Evolutionary conservation across 2,888 invertebrate species (phyloP).

Genomic region (Pseudoips prasinana): DNA sequence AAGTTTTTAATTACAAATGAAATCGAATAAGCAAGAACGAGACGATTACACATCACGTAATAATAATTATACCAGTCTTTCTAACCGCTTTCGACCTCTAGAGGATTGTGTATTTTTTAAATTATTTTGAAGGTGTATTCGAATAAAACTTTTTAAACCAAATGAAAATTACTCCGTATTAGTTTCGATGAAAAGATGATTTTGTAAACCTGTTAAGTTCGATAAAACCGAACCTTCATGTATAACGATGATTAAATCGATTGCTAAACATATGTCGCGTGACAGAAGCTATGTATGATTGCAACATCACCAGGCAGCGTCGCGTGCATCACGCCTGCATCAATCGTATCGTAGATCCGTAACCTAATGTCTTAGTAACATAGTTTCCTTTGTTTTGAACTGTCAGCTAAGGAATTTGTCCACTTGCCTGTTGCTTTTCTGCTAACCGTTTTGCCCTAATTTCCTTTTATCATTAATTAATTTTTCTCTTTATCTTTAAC

Average conservation of each 20-base stretch:
- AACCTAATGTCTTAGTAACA: constrained; percentile 46
- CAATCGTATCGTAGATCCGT: constrained; percentile 60
- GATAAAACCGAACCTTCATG: constrained; percentile 24
- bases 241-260: constrained; percentile 36
- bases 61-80: constrained; percentile 24
- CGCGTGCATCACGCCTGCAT: constrained; percentile 63
- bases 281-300: constrained; percentile 52
- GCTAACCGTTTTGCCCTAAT: not conserved
- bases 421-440: not conserved
- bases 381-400: constrained; percentile 15
- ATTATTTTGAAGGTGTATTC: not conserved
- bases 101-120: constrained; percentile 1
- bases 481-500: not conserved
- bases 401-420: not conserved
- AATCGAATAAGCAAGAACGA: constrained; percentile 28
- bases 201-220: too few relatives aligned
- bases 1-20: constrained; percentile 40
- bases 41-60: constrained; percentile 23
- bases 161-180: too few relatives aligned
- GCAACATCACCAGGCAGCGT: constrained; percentile 45
- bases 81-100: constrained; percentile 20
- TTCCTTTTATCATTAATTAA: not conserved
- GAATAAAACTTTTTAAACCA: too few relatives aligned
- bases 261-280: constrained; percentile 48
- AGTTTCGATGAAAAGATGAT: too few relatives aligned